phyloP scores from a whole-genome alignment of 2,888 invertebrate species.

The Calameuta pallipes region DNA sequence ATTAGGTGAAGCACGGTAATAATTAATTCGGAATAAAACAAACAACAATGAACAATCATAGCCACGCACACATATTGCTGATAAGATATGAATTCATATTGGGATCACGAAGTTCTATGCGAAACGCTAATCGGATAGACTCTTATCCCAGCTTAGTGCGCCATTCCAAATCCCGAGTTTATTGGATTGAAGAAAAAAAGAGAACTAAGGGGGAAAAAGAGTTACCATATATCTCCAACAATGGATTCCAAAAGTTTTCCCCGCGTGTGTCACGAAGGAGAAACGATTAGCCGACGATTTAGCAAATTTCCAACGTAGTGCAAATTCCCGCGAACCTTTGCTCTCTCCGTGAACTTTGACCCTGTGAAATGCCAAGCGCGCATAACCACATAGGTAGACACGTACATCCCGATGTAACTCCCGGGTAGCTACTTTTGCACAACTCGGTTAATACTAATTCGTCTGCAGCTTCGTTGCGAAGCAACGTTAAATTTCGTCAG shows the following conservation, averaged over 20 bases:
- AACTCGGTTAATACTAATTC: slow-evolving; percentile 43
- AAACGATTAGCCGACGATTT: neutral
- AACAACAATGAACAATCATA: neutral
- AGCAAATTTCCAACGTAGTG: neutral
- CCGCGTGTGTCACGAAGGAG: neutral
- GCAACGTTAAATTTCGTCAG: neutral
- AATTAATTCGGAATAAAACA: no score
- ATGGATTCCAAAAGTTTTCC: neutral
- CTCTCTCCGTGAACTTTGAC: neutral
- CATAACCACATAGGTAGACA: neutral
- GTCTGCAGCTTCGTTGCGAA: neutral
- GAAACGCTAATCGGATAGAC: neutral
- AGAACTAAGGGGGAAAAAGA: neutral
- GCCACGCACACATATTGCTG: neutral
- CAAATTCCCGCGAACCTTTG: neutral
- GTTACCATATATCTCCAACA: neutral
- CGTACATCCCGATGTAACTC: slow-evolving; percentile 4
- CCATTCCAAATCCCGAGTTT: neutral
- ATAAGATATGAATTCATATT: neutral
- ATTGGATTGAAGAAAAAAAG: neutral
- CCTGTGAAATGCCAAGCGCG: neutral
- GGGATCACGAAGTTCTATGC: neutral
- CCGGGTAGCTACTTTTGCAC: slow-evolving; percentile 33
- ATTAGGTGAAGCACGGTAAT: no score
- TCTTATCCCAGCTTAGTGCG: neutral